Conservation (phyloP, 2,113 vertebrate species). For the Phrynosoma blainvillii region DNA sequence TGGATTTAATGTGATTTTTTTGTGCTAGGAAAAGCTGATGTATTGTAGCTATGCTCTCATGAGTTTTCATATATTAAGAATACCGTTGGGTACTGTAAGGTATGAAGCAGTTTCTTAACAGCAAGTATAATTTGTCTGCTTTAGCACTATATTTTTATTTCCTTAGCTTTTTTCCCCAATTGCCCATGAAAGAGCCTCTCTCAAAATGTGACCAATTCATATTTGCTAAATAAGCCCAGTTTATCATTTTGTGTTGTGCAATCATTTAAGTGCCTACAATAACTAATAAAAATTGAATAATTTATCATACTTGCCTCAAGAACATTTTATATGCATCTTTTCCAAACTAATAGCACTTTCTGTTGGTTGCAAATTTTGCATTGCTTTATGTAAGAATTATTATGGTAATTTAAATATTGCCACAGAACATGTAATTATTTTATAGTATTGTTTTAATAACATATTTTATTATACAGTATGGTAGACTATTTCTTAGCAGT, state of each 20-base stretch:
- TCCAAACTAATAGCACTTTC: constrained; percentile 44
- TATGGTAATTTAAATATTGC: constrained; percentile 72
- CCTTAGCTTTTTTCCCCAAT: background rate
- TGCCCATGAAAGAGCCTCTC: constrained; percentile 20
- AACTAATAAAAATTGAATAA: constrained; percentile 56
- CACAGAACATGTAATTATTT: constrained; percentile 62
- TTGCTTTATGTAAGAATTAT: constrained; percentile 68
- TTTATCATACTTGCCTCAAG: constrained; percentile 58
- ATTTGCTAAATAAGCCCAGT: constrained; percentile 52
- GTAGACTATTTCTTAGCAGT: constrained; percentile 49
- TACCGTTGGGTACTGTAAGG: background rate
- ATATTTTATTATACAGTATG: constrained; percentile 32
- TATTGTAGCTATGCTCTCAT: background rate
- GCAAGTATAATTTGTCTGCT: background rate
- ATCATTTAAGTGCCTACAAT: constrained; percentile 55
- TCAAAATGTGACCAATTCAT: constrained; percentile 43
- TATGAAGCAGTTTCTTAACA: background rate
- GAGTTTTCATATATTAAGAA: background rate
- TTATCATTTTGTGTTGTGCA: constrained; percentile 52
- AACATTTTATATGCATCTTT: constrained; percentile 44
- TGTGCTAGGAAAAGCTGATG: background rate
- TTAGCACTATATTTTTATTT: constrained; percentile 20
- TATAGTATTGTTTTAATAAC: constrained; percentile 57
- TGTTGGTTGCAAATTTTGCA: constrained; percentile 49
- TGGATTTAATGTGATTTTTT: background rate